These are phyloP conservation scores for Limnodromus scolopaceus DNA, from an alignment of 2,797 vertebrate species.

Conservation along the genomic window DNA sequence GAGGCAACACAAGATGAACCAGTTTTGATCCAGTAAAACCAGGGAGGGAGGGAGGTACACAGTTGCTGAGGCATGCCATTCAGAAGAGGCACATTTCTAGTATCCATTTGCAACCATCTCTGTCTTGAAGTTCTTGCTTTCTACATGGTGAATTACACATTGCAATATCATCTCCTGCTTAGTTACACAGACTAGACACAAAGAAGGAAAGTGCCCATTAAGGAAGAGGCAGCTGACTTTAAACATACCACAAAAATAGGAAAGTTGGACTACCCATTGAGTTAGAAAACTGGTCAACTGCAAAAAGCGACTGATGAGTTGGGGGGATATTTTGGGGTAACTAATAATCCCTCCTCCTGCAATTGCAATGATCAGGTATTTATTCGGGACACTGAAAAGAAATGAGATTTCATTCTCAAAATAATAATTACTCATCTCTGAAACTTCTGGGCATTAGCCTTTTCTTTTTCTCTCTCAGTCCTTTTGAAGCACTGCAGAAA, in stretches of 20 bases:
- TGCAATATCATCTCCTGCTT: background rate
- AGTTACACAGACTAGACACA: background rate
- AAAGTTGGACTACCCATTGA: background rate
- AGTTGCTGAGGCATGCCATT: background rate
- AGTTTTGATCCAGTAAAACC: background rate
- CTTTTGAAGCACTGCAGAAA: background rate
- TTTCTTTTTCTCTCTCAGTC: background rate
- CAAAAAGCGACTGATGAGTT: background rate
- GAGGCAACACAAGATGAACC: background rate
- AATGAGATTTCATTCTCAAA: background rate
- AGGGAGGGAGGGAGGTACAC: background rate
- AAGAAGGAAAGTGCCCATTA: background rate
- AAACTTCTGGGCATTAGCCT: background rate
- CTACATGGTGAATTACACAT: background rate
- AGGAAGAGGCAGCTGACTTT: background rate
- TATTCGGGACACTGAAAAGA: background rate
- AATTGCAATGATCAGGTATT: background rate
- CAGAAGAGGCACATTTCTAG: background rate
- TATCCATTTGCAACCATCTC: background rate
- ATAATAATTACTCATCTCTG: background rate
- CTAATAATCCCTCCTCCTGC: background rate
- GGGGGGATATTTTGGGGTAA: background rate
- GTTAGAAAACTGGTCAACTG: background rate
- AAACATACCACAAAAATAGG: background rate
- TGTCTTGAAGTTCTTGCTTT: background rate